A percentile compares a stretch with the other conserved stretches of the same genome.
phyloP scores from a whole-genome alignment of 2,797 vertebrate species.

The Amblyopsis hoosieri region DNA sequence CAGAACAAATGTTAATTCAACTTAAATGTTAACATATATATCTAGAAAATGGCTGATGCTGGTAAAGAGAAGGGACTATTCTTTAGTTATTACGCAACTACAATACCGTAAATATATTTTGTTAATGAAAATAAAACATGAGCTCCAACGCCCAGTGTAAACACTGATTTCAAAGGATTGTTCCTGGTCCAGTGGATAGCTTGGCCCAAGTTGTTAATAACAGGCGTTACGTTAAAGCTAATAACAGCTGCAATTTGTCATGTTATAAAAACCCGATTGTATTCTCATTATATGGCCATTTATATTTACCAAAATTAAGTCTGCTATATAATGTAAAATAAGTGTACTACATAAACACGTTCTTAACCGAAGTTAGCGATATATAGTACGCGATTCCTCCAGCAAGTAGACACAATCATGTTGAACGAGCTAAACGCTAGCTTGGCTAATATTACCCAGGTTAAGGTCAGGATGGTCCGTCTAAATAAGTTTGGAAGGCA shows the following conservation, averaged over 20 bases:
- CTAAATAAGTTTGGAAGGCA: slow-evolving; percentile 37
- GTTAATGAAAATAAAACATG: slow-evolving; percentile 35
- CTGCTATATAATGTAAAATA: not conserved
- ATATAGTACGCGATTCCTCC: slow-evolving; percentile 54
- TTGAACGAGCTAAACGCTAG: slow-evolving; percentile 56
- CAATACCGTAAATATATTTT: slow-evolving; percentile 3
- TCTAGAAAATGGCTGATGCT: not conserved
- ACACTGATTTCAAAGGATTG: slow-evolving; percentile 71
- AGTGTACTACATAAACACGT: slow-evolving; percentile 11
- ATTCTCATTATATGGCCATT: not conserved
- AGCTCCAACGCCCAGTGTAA: slow-evolving; percentile 70
- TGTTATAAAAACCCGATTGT: slow-evolving; percentile 35
- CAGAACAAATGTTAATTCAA: slow-evolving; percentile 51
- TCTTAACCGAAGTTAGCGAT: slow-evolving; percentile 49
- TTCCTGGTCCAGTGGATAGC: slow-evolving; percentile 61
- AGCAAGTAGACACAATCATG: slow-evolving; percentile 65
- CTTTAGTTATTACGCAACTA: not conserved
- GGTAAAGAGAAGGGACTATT: not conserved
- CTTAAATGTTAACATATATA: slow-evolving; percentile 16
- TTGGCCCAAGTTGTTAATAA: slow-evolving; percentile 41
- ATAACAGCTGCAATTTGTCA: slow-evolving; percentile 46
- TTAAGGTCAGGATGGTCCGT: slow-evolving; percentile 71
- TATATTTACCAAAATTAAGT: not conserved
- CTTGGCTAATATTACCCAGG: slow-evolving; percentile 66
- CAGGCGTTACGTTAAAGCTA: slow-evolving; percentile 8